Evolutionary conservation across 2,797 vertebrate species (phyloP), one percentile per base, ranked within the genome.

Genomic region (Falco rusticolus): DNA sequence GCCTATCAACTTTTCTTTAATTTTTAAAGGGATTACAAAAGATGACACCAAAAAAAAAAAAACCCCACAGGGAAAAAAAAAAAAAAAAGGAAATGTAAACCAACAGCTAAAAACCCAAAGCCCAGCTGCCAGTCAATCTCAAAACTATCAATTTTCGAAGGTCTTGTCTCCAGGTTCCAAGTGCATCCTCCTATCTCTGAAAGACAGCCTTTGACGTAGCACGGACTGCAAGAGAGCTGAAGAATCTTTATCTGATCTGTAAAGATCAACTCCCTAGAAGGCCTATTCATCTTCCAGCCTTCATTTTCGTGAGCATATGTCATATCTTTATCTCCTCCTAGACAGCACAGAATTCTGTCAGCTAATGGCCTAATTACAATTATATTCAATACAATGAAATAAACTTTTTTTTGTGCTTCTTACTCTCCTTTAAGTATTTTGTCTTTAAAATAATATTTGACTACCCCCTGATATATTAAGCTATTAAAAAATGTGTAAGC

Each of bases 191-290:
- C 56, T 57, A 9, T 70, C 84, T 91, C 85, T 91, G 59, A 84
- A 65, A 89, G 84, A 92, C 94, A 84, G 89, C 54, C 89, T 98
- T 97, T 97, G 87, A 95, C 93, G 89, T 53, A 51, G 76, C 51
- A 43, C 63, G 56, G 71, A 86, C 76, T 84, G n/a, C 53, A 96
- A 79, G 65, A 92, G 80, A 92, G 63, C 34, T 39, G 63, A 68
- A 89, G 66, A 84, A 84, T 90, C 91, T 93, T 98, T 97, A 98
- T 98, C 98, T 97, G 97, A 98, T 97, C 53, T 87, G 72, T 83
- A 94, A 98, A 98, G 97, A 97, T 87, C 97, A 98, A 48, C 69
- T 97, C 97, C 89, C 90, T 81, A 54, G 74, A 96, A 96, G 79
- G 43, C 22, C 87, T 94, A 96, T 98, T 97, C 94, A 97, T 94